These are phyloP conservation scores for Gibbula magus DNA, from an alignment of 2,888 invertebrate species.

Conservation along the genomic window DNA sequence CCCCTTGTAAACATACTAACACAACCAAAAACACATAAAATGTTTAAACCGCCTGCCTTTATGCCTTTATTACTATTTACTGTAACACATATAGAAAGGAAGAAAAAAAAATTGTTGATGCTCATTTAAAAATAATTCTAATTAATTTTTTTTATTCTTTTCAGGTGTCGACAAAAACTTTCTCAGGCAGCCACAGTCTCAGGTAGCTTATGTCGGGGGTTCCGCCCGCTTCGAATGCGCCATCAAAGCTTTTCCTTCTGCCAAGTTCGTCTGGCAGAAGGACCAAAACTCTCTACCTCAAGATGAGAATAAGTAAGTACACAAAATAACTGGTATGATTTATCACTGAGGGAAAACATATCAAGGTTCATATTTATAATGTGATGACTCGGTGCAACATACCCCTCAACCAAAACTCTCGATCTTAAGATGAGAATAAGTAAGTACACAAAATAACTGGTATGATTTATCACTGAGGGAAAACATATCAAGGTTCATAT, in stretches of 20 bases:
- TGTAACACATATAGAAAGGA: too few relatives aligned
- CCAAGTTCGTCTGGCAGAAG: constrained; percentile 61
- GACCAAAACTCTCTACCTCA: constrained; percentile 56
- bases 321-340: too few relatives aligned
- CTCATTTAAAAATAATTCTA: neutral
- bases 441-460: too few relatives aligned
- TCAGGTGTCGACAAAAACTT: constrained; percentile 61
- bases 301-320: constrained; percentile 54
- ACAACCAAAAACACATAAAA: too few relatives aligned
- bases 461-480: too few relatives aligned
- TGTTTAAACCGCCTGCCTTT: too few relatives aligned
- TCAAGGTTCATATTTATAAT: too few relatives aligned
- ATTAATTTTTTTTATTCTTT: constrained; percentile 27
- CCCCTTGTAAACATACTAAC: too few relatives aligned
- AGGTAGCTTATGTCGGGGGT: constrained; percentile 53
- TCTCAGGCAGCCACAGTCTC: constrained; percentile 51
- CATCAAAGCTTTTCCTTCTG: constrained; percentile 58
- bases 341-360: too few relatives aligned
- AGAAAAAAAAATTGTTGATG: too few relatives aligned
- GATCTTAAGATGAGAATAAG: constrained; percentile 59
- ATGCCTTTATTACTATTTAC: too few relatives aligned
- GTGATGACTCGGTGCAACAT: neutral
- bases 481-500: too few relatives aligned
- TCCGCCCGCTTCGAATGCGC: constrained; percentile 62
- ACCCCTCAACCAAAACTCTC: constrained; percentile 35